Percentiles rank a stretch among this genome's conserved stretches.
Conservation (phyloP, 1,140 invertebrate species). For the Sinella curviseta region DNA sequence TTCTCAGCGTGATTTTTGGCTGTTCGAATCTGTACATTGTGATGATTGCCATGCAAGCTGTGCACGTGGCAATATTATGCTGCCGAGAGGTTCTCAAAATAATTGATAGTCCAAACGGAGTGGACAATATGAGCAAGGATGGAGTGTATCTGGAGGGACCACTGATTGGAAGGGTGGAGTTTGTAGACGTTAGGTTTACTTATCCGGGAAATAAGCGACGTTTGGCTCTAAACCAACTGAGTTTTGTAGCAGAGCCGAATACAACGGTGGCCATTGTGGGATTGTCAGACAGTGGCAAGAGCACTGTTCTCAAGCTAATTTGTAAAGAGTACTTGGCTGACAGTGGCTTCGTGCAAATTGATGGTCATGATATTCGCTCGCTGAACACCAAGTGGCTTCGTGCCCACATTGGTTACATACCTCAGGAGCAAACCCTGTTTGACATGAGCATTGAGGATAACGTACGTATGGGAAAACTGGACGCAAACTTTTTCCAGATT, state of each 20-base stretch:
- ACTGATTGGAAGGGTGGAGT: constrained; percentile 65
- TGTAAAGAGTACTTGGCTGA: constrained; percentile 78
- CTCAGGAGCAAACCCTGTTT: constrained; percentile 63
- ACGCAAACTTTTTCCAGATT: constrained; percentile 50
- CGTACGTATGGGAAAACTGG: constrained; percentile 52
- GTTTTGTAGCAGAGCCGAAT: constrained; percentile 68
- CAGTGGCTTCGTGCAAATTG: constrained; percentile 58
- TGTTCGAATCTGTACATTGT: not conserved
- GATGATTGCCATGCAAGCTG: not conserved
- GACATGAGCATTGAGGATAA: constrained; percentile 55
- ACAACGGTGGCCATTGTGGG: constrained; percentile 79
- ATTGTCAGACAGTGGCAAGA: constrained; percentile 81
- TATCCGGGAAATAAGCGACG: constrained; percentile 55
- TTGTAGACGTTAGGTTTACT: constrained; percentile 65
- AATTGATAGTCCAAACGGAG: constrained; percentile 7
- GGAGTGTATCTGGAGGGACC: not conserved
- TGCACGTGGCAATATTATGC: constrained; percentile 29
- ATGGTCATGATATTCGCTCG: constrained; percentile 65
- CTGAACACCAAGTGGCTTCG: constrained; percentile 72
- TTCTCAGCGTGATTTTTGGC: not conserved
- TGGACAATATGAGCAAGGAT: not conserved
- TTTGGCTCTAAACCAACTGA: constrained; percentile 66
- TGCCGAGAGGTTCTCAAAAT: constrained; percentile 26
- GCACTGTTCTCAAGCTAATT: constrained; percentile 73
- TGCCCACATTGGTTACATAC: constrained; percentile 74